These are phyloP conservation scores for Penelope pileata DNA, from an alignment of 2,113 vertebrate genomes.

Conservation along the genomic window DNA sequence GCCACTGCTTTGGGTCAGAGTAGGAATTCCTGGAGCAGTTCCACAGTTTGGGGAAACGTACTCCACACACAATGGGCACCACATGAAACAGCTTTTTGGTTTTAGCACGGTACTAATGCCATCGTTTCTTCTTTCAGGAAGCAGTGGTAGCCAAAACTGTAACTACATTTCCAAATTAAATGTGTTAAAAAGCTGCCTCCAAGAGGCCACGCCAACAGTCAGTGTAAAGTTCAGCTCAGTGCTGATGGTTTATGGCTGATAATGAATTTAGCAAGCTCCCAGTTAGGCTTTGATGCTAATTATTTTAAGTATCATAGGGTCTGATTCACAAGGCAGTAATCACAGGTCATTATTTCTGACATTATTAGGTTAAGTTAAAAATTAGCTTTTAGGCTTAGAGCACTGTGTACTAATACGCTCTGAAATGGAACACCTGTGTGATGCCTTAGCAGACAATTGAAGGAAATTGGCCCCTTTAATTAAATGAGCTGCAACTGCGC, in stretches of 20 bases:
- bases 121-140: not conserved
- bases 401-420: constrained; percentile 62
- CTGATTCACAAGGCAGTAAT: constrained; percentile 79
- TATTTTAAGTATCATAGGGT: constrained; percentile 77
- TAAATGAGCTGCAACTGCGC: constrained; percentile 61
- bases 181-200: not conserved
- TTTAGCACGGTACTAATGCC: not conserved
- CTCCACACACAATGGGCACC: not conserved
- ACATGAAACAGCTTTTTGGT: not conserved
- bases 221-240: constrained; percentile 38
- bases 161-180: not conserved
- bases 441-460: constrained; percentile 57
- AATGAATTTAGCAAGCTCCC: constrained; percentile 73
- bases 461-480: constrained; percentile 72
- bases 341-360: constrained; percentile 70
- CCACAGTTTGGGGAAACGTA: not conserved
- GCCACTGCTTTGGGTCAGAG: not conserved
- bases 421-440: constrained; percentile 74
- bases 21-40: not conserved
- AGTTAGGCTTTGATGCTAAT: constrained; percentile 76
- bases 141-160: not conserved
- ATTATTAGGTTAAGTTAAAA: constrained; percentile 78
- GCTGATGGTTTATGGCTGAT: constrained; percentile 69
- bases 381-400: constrained; percentile 75
- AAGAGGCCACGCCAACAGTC: not conserved